phyloP scores from a whole-genome alignment of 2,888 invertebrate species.

The Drosophila kokeensis region DNA sequence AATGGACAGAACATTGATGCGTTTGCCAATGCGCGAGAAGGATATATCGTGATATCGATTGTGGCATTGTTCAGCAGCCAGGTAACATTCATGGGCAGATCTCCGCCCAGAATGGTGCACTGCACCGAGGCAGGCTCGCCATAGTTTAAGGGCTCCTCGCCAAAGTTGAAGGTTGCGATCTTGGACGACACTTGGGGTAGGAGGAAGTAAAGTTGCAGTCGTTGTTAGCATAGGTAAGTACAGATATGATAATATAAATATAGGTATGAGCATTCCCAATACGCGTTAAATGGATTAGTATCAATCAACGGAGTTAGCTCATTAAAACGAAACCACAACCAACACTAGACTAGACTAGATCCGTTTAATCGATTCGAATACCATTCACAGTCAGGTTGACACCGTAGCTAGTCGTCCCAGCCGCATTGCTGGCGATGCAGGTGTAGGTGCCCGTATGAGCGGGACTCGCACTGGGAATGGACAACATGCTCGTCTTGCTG shows the following conservation, averaged over 20 bases:
- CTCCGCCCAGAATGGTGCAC: slow-evolving; percentile 88
- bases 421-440: slow-evolving; percentile 90
- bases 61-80: slow-evolving; percentile 87
- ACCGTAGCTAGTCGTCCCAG: slow-evolving; percentile 87
- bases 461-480: slow-evolving; percentile 87
- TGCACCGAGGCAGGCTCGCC: slow-evolving; percentile 87
- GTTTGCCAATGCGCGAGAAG: slow-evolving; percentile 87
- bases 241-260: slow-evolving; percentile 11
- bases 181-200: slow-evolving; percentile 85
- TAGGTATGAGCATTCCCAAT: slow-evolving; percentile 17
- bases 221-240: slow-evolving; percentile 17
- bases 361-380: slow-evolving; percentile 67
- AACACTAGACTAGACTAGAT: background rate
- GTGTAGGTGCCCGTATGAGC: slow-evolving; percentile 91
- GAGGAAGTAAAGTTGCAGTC: slow-evolving; percentile 5
- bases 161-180: slow-evolving; percentile 87
- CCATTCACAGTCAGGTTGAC: slow-evolving; percentile 88
- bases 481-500: slow-evolving; percentile 88
- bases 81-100: slow-evolving; percentile 88
- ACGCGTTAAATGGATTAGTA: slow-evolving; percentile 81
- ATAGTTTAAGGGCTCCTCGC: slow-evolving; percentile 87
- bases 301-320: slow-evolving; percentile 68
- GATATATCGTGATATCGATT: slow-evolving; percentile 85
- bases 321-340: slow-evolving; percentile 37
- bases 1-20: slow-evolving; percentile 88